Percentiles rank a stretch among this genome's conserved stretches.
phyloP scores from a whole-genome alignment of 2,888 invertebrate genomes.

The Fragum fragum region DNA sequence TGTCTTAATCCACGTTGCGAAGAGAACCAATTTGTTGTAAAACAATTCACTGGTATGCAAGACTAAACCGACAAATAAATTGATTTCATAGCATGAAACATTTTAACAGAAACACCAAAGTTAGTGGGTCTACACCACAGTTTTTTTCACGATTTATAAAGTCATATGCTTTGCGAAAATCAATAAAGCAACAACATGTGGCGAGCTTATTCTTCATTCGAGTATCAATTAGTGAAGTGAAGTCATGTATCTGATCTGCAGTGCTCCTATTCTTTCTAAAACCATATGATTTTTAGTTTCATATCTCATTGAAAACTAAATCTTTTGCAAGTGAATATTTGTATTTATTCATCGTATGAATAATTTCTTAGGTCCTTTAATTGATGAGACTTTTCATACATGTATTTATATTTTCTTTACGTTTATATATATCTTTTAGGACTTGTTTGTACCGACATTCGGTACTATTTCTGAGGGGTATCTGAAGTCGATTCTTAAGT shows the following conservation, averaged over 20 bases:
- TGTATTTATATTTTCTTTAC: no score
- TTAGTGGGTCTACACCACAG: not conserved
- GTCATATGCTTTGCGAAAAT: slow-evolving; percentile 8
- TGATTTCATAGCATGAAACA: not conserved
- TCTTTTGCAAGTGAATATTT: no score
- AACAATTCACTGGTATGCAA: slow-evolving; percentile 28
- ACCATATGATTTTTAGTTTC: no score
- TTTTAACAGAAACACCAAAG: not conserved
- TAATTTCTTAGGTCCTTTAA: no score
- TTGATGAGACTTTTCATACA: no score
- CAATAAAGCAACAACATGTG: not conserved
- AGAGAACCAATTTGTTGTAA: slow-evolving; percentile 21
- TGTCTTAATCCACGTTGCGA: slow-evolving; percentile 14
- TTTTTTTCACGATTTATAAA: not conserved
- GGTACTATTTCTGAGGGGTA: no score
- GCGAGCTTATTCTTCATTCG: slow-evolving; percentile 16
- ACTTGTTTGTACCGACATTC: no score
- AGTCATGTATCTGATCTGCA: slow-evolving; percentile 9
- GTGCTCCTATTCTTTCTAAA: slow-evolving; percentile 29
- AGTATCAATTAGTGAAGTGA: slow-evolving; percentile 26
- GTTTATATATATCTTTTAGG: no score
- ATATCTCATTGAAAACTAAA: no score
- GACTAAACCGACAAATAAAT: not conserved
- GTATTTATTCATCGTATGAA: no score
- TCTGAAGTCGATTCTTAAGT: no score